Evolutionary conservation across 2,797 vertebrate species (phyloP), one percentile per base, ranked within the genome.

Genomic region (Sparus aurata): DNA sequence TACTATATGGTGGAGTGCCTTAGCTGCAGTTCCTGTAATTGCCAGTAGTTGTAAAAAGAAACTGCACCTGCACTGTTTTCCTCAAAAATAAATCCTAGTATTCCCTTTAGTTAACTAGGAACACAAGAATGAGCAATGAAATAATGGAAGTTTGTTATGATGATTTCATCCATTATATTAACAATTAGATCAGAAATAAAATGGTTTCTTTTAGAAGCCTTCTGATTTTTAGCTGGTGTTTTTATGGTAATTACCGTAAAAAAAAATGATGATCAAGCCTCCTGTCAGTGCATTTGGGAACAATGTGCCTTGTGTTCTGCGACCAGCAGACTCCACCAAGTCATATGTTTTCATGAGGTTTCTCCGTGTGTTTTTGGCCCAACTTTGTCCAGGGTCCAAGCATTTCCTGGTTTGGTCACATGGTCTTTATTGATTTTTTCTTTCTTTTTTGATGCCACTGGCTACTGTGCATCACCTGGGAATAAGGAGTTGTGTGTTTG

Each of bases 401-500:
- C 25, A 71, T 82, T 91, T 87, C 85, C 85, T 86, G 77, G 73
- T 86, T 86, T 79, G 68, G 83, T 91, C 89, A 91, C 83, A 75
- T 90, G 86, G 53, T 80, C 69, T 45, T 57, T 89, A 91, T 87
- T 73, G 83, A 89, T 90, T 90, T 78, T 57, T 52, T 54, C 59
- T 23, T 17, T 50, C 57, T 64, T 81, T 86, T 82, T 83, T 72
- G 43, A 85, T 78, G 80, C 85, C 79, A 87, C 65, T 80, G 88
- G 87, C 82, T 85, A 82, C 79, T 68, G 76, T 83, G 82, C 50
- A 83, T 85, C 85, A 90, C 84, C 77, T 68, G 91, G 88, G 89
- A 93, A 88, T 89, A 87, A 85, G 66, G 73, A 89, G 85, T 89
- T 92, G 87, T 89, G 82, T 88, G 88, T 91, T 92, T 91, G 89